These are phyloP conservation scores for Tenualosa ilisha DNA, from an alignment of 2,797 vertebrate genomes.

Conservation along the genomic window DNA sequence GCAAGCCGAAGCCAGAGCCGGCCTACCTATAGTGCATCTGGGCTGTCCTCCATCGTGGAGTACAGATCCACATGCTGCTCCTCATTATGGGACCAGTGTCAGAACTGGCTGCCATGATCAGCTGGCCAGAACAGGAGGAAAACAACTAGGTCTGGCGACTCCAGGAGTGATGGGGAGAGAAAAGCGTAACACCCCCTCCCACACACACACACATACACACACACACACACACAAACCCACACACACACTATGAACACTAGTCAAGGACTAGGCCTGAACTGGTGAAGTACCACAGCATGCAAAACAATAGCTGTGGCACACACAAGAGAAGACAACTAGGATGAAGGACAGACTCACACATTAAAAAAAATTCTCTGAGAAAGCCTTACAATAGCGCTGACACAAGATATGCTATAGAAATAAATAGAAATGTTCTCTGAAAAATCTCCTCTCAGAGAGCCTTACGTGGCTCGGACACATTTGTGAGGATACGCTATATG, in stretches of 20 bases:
- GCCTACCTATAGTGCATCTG: background rate
- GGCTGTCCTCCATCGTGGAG: background rate
- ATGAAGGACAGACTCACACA: background rate
- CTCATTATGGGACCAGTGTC: background rate
- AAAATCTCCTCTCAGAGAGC: background rate
- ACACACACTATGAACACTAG: too few relatives aligned
- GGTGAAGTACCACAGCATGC: background rate
- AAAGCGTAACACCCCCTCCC: too few relatives aligned
- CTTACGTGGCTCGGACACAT: background rate
- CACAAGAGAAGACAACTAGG: background rate
- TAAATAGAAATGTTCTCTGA: background rate
- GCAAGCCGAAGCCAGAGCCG: too few relatives aligned
- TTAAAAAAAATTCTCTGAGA: too few relatives aligned
- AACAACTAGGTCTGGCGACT: background rate
- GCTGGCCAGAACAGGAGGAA: background rate
- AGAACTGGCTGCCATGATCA: background rate
- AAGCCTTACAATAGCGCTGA: too few relatives aligned
- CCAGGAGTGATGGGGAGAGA: background rate
- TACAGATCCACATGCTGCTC: background rate
- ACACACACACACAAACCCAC: too few relatives aligned
- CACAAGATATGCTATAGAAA: too few relatives aligned
- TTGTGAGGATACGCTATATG: background rate
- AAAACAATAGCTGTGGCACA: background rate
- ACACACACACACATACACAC: too few relatives aligned
- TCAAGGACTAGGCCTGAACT: background rate